Percentiles rank a stretch among this genome's conserved stretches.
These are phyloP conservation scores for Cynodonichthys magdalenae DNA, from an alignment of 2,797 vertebrate genomes.

Conservation along the genomic window DNA sequence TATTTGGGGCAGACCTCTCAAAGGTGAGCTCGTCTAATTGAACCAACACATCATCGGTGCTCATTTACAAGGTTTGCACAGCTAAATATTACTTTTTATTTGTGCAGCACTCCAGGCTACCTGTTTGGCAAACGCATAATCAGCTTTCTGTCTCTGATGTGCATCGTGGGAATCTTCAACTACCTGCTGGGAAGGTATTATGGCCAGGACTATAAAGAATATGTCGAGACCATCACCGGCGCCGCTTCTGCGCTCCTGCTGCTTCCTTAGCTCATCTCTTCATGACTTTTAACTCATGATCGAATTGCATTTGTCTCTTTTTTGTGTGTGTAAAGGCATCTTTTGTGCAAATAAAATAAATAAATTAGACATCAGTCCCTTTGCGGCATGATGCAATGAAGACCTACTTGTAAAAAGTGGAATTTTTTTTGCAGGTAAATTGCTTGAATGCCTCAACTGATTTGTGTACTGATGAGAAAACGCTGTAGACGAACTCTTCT, in stretches of 20 bases:
- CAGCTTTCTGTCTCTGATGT: slow-evolving; percentile 90
- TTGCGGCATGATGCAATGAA: neutral
- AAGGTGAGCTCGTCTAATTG: slow-evolving; percentile 78
- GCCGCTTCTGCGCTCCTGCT: slow-evolving; percentile 90
- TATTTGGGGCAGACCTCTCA: slow-evolving; percentile 93
- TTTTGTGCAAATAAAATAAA: neutral
- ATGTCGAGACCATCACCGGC: slow-evolving; percentile 85
- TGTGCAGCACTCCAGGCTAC: slow-evolving; percentile 89
- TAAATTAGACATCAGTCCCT: too few species aligned
- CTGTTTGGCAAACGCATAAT: slow-evolving; percentile 94
- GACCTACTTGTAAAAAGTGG: neutral
- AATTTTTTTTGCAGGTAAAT: too few species aligned
- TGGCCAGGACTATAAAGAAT: slow-evolving; percentile 86
- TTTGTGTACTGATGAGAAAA: neutral
- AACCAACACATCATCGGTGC: neutral
- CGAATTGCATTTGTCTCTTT: neutral
- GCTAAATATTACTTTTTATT: neutral
- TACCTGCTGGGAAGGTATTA: slow-evolving; percentile 82
- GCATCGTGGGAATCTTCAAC: slow-evolving; percentile 89
- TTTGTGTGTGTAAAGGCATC: slow-evolving; percentile 1
- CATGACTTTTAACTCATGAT: neutral
- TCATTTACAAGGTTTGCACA: fast-evolving
- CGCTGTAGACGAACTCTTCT: neutral
- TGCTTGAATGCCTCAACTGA: too few species aligned
- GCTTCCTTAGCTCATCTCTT: slow-evolving; percentile 78